Base-by-base conservation (phyloP, 1,140 invertebrate genomes). In the Drosophila erecta region DNA sequence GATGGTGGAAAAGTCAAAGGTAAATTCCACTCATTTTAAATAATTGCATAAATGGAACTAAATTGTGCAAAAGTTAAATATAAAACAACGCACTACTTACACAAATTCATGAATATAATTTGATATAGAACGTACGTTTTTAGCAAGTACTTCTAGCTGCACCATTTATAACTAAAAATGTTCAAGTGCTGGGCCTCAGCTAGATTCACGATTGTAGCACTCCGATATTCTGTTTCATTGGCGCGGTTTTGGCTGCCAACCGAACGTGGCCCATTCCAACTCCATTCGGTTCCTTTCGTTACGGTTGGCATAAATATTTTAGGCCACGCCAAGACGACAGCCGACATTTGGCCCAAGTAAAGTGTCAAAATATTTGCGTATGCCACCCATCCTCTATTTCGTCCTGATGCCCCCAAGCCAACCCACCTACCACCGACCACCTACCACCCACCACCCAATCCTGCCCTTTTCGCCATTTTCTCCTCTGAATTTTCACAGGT, bases 341-440 rank as follows among this genome's bases (percentile, higher is more conserved):
- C 41, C 69, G 67, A 70, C 67, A 70, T 70, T 83, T 66, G 47
- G 54, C 66, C 66, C 61, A 81, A 81, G 75, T 69, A 77, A 87
- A 83, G 74, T 90, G 80, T 90, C 85, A 85, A 90, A 81, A 85
- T 90, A 85, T 90, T 90, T 90, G 74, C 78, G 44, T 57, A 71
- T 64, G 70, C 50, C 59, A 69, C 61, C 61, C 61, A 76, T 47
- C 51, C 38, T 33, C 41, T 43, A 47, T 40, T 67, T 54, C 30
- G 49, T 57, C 51, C 33, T 57, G 56, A 24, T 30, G 27, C 27
- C n/a, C 17, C 33, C 20, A n/a, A 2, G 14, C 5, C 8, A 30
- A 8, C 8, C 15, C n/a, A 11, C 17, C 17, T 17, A 17, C 17
- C 17, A 17, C 17, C 17, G 0, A 17, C 17, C 2, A 24, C 27